Conservation (phyloP, 2,888 invertebrate genomes). For the Noctua pronuba region DNA sequence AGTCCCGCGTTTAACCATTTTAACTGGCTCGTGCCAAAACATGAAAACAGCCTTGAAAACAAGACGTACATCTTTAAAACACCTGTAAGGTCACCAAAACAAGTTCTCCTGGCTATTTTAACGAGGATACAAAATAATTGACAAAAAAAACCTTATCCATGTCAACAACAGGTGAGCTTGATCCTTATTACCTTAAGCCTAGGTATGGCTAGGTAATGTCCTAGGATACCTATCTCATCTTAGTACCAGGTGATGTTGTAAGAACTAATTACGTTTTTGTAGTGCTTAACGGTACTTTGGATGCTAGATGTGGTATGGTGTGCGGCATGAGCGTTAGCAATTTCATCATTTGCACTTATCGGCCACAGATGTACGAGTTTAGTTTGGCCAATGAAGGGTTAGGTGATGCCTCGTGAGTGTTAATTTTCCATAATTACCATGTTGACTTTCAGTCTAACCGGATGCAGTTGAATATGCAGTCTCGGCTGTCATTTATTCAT, state of each 20-base stretch:
- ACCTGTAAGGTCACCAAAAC: conserved; percentile 25
- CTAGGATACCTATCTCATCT: conserved; percentile 21
- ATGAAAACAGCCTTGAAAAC: not conserved
- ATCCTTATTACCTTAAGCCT: conserved; percentile 8
- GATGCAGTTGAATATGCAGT: not conserved
- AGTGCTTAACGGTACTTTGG: conserved; percentile 55
- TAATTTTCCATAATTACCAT: not conserved
- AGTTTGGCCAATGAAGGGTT: not conserved
- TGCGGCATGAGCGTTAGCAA: conserved; percentile 18
- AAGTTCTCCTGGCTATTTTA: not conserved
- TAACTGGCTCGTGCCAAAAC: not conserved
- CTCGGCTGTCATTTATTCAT: not conserved
- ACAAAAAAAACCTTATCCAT: not conserved
- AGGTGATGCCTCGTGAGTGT: not conserved
- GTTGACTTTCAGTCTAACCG: not conserved
- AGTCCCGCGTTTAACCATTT: not conserved
- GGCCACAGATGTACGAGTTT: not conserved
- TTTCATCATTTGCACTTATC: not conserved
- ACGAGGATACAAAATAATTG: not conserved
- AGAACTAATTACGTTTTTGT: conserved; percentile 67
- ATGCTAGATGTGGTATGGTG: conserved; percentile 14
- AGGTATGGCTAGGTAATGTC: conserved; percentile 12
- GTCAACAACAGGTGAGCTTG: conserved; percentile 27
- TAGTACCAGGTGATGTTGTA: conserved; percentile 60
- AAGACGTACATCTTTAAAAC: not conserved